Conservation (phyloP, 53 echinoderm and acorn worm genomes). For the Apostichopus leukothele region DNA sequence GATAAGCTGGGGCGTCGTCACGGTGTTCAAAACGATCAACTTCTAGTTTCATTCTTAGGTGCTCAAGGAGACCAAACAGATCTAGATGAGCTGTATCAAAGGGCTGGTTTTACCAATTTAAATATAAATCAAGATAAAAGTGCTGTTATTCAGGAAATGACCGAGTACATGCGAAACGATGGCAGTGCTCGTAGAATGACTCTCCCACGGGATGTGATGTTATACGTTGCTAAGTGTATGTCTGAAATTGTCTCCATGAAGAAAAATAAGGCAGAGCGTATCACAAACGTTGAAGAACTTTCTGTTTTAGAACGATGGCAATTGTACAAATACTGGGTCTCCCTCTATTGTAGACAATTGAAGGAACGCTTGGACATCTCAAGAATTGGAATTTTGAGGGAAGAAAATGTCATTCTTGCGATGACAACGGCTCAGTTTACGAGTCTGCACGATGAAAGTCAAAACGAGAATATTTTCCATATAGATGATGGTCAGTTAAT, state of each 20-base stretch:
- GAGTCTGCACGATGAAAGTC: not conserved
- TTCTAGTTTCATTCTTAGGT: not conserved
- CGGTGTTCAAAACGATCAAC: not conserved
- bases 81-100: not conserved
- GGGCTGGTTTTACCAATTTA: not conserved
- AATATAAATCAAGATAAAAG: not conserved
- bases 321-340: conserved; percentile 34
- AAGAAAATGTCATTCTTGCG: not conserved
- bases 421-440: conserved; percentile 8
- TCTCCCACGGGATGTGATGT: not conserved
- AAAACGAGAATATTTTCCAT: conserved; percentile 2
- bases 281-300: not conserved
- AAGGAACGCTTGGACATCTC: conserved; percentile 14
- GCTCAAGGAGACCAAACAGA: not conserved
- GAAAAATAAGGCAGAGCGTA: not conserved
- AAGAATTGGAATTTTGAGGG: not conserved
- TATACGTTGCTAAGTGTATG: conserved; percentile 20
- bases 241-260: conserved; percentile 19
- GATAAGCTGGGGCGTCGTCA: not conserved
- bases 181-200: not conserved
- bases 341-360: conserved; percentile 18
- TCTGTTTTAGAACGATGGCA: conserved; percentile 5
- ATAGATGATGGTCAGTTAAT: conserved; percentile 17
- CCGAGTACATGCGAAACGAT: not conserved
- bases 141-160: conserved; percentile 5